These are phyloP conservation scores for Enteromius paludinosus DNA, from an alignment of 2,797 vertebrate species.

Conservation along the genomic window DNA sequence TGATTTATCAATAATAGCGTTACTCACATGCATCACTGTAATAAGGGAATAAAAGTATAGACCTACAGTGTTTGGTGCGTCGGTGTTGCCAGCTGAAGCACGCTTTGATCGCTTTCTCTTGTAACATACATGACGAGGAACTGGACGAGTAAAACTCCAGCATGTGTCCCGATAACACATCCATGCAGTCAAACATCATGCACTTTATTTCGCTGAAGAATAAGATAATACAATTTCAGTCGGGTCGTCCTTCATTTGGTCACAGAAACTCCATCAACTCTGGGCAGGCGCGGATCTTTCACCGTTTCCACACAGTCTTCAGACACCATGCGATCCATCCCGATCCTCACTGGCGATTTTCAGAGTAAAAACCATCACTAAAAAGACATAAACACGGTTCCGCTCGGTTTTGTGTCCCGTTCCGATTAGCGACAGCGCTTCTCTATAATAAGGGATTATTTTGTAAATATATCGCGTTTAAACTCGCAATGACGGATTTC, in stretches of 20 bases:
- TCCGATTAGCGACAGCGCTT: background rate
- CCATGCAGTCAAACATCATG: slow-evolving; percentile 99
- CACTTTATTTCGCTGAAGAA: slow-evolving; percentile 59
- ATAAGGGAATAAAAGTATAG: slow-evolving; percentile 26
- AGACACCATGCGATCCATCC: background rate
- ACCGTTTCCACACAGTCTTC: background rate
- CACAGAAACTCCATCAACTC: slow-evolving; percentile 67
- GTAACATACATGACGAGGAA: slow-evolving; percentile 95
- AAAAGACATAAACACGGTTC: slow-evolving; percentile 4
- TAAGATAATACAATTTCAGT: background rate
- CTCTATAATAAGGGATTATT: slow-evolving; percentile 13
- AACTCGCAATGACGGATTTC: slow-evolving; percentile 80
- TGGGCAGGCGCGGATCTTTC: background rate
- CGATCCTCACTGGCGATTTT: background rate
- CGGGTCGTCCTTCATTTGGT: slow-evolving; percentile 81
- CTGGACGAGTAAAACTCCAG: slow-evolving; percentile 98
- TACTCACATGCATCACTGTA: background rate
- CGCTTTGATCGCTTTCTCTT: slow-evolving; percentile 97
- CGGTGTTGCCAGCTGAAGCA: slow-evolving; percentile 98
- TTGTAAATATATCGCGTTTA: slow-evolving; percentile 66
- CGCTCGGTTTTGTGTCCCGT: slow-evolving; percentile 2
- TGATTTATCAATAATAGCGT: background rate
- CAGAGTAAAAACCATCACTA: background rate
- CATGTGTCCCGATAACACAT: slow-evolving; percentile 97
- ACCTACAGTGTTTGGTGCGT: slow-evolving; percentile 98